Percentiles rank a stretch among this genome's conserved stretches.
phyloP scores from a whole-genome alignment of 2,888 invertebrate genomes.

The Stomorhina lunata region DNA sequence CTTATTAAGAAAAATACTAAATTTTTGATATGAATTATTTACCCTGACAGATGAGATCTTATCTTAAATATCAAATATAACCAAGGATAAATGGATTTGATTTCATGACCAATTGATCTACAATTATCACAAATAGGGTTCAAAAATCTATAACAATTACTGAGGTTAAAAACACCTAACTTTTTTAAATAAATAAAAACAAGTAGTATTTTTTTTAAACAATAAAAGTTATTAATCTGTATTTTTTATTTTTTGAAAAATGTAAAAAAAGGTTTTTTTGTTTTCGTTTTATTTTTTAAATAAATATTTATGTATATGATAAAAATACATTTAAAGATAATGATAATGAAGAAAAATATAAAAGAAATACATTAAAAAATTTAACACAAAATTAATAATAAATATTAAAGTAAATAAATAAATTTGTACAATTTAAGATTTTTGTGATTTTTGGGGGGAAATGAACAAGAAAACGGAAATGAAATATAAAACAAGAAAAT shows the following conservation, averaged over 20 bases:
- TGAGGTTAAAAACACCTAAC: slow-evolving; percentile 70
- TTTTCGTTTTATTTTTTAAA: slow-evolving; percentile 17
- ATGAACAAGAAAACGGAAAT: not conserved
- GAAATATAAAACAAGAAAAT: not conserved
- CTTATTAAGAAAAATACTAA: too few relatives aligned
- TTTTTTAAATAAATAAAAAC: slow-evolving; percentile 49
- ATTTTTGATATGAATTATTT: too few relatives aligned
- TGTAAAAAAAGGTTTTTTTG: slow-evolving; percentile 54
- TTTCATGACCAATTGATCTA: too few relatives aligned
- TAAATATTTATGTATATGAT: slow-evolving; percentile 11
- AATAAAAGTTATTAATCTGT: slow-evolving; percentile 63
- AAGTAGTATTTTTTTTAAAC: slow-evolving; percentile 49
- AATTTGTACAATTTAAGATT: slow-evolving; percentile 41
- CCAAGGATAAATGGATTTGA: too few relatives aligned
- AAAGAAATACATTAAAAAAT: not conserved
- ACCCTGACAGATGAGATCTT: too few relatives aligned
- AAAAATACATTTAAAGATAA: slow-evolving; percentile 7
- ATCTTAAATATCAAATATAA: too few relatives aligned
- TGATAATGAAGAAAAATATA: not conserved
- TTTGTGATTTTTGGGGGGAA: not conserved
- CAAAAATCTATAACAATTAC: not conserved
- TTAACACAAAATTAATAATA: not conserved
- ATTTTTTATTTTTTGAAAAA: slow-evolving; percentile 54
- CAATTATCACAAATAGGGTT: not conserved
- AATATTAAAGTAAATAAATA: not conserved